These are phyloP conservation scores for Brienomyrus brachyistius DNA, from an alignment of 2,113 vertebrate genomes.

Conservation along the genomic window DNA sequence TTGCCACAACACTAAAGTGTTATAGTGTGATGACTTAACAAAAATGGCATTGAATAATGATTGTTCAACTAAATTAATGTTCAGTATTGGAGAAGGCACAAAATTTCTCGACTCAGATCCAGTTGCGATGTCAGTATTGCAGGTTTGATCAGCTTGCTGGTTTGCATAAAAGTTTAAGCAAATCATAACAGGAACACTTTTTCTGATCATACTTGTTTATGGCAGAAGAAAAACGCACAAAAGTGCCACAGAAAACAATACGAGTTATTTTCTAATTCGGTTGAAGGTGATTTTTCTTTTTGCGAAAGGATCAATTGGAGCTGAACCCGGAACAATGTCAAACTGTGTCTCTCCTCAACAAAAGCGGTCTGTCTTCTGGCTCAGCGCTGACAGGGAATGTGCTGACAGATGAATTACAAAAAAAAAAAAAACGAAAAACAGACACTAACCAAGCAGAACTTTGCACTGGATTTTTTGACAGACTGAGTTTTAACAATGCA, in stretches of 20 bases:
- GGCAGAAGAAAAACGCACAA: neutral
- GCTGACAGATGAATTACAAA: neutral
- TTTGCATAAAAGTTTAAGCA: neutral
- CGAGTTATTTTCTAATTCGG: neutral
- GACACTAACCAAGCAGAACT: neutral
- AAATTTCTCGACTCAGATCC: neutral
- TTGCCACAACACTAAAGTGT: no score
- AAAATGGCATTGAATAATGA: no score
- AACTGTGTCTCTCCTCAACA: neutral
- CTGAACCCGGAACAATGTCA: neutral
- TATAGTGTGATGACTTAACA: no score
- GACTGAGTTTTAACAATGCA: neutral
- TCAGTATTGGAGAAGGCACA: neutral
- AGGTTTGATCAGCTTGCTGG: neutral
- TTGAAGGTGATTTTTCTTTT: neutral
- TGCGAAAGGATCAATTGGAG: neutral
- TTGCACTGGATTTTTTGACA: neutral
- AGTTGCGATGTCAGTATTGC: neutral
- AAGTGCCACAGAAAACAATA: neutral
- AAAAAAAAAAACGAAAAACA: neutral
- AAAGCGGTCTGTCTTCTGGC: neutral
- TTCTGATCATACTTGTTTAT: neutral
- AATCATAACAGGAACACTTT: neutral
- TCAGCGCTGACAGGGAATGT: neutral
- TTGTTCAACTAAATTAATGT: no score